These are phyloP conservation scores for Mus spicilegus DNA, from an alignment of 2,113 vertebrate genomes.

Conservation along the genomic window DNA sequence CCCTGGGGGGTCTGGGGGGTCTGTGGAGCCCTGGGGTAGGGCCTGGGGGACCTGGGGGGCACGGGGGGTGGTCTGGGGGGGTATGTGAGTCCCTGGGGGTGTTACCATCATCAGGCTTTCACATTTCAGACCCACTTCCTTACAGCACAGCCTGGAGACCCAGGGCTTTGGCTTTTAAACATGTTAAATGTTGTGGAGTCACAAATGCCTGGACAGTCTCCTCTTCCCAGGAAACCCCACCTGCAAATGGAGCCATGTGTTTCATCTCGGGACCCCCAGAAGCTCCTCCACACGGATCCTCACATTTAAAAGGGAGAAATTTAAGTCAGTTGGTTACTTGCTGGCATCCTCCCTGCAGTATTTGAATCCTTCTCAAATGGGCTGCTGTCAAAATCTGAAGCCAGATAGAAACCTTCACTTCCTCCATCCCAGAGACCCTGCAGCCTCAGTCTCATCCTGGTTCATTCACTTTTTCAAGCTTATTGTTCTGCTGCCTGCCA, in stretches of 20 bases:
- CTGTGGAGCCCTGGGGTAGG: too few relatives aligned
- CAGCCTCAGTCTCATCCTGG: neutral
- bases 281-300: neutral
- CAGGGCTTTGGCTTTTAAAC: neutral
- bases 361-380: neutral
- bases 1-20: too few relatives aligned
- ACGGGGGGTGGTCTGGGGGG: too few relatives aligned
- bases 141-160: neutral
- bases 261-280: conserved; percentile 2
- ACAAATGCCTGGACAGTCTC: neutral
- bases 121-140: neutral
- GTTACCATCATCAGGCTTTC: neutral
- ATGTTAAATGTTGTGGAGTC: conserved; percentile 37
- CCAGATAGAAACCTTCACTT: conserved; percentile 11
- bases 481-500: conserved; percentile 74
- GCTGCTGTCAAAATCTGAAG: conserved; percentile 14
- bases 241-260: conserved; percentile 10
- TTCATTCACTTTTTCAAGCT: conserved; percentile 46
- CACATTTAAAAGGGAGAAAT: neutral
- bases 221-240: conserved; percentile 18
- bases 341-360: neutral
- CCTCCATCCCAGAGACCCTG: neutral
- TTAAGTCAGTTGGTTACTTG: neutral
- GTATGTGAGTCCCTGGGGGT: too few relatives aligned
- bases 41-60: too few relatives aligned